A percentile compares a stretch with the other conserved stretches of the same genome.
Conservation (phyloP, 1,140 invertebrate genomes). For the Platorchestia sp. region DNA sequence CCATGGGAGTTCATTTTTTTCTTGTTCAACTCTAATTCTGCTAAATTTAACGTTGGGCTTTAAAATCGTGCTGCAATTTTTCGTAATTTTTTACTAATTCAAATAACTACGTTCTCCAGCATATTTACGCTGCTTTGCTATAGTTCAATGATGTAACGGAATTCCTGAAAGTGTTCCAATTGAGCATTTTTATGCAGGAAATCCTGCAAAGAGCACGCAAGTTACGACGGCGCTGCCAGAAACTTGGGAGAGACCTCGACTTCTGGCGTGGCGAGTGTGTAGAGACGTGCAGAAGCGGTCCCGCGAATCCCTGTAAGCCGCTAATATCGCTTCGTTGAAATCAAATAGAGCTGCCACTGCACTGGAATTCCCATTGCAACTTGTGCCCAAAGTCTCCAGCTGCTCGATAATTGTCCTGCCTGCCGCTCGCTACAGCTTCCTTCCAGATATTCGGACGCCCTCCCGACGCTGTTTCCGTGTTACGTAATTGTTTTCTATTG, state of each 20-base stretch:
- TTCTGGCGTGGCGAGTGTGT: background rate
- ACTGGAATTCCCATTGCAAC: conserved; percentile 36
- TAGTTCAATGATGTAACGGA: background rate
- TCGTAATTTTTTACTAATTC: background rate
- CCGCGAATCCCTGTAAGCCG: conserved; percentile 15
- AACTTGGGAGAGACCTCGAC: background rate
- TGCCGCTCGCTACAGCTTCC: background rate
- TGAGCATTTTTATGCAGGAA: background rate
- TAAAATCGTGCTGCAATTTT: background rate
- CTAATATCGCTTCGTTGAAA: conserved; percentile 46
- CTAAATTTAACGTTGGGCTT: background rate
- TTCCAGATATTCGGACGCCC: conserved; percentile 18
- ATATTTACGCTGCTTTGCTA: background rate
- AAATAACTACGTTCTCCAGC: background rate
- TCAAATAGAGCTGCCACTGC: conserved; percentile 49
- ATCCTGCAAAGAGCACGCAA: background rate
- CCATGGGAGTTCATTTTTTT: too few species aligned
- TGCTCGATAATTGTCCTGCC: conserved; percentile 41
- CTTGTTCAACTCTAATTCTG: too few species aligned
- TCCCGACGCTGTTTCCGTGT: background rate
- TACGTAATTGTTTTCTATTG: conserved; percentile 14
- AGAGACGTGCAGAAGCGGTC: background rate
- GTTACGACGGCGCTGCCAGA: background rate
- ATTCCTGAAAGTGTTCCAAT: background rate
- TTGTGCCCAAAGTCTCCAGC: conserved; percentile 43